These are phyloP conservation scores for Cartodere bifasciata DNA, from an alignment of 2,888 invertebrate genomes.

Conservation along the genomic window DNA sequence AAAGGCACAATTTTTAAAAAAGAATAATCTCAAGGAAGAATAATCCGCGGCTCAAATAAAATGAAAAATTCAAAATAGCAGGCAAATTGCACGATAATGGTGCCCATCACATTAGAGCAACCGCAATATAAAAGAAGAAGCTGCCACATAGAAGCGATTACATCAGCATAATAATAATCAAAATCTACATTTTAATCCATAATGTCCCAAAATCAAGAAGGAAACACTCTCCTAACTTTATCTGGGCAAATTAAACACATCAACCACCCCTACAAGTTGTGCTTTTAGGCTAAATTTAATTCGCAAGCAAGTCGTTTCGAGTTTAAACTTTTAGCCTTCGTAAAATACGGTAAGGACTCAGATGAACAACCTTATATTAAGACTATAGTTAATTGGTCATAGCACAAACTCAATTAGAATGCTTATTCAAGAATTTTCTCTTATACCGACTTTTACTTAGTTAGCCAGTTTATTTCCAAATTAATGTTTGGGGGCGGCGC, in stretches of 20 bases:
- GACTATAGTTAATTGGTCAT: constrained; percentile 26
- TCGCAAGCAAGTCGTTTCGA: constrained; percentile 22
- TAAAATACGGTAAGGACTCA: constrained; percentile 23
- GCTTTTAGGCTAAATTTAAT: constrained; percentile 18
- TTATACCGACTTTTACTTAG: too few species aligned
- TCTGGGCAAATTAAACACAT: not conserved
- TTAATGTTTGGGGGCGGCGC: too few species aligned
- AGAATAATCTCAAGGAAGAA: too few species aligned
- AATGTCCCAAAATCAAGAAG: not conserved
- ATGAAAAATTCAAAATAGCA: too few species aligned
- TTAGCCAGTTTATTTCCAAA: too few species aligned
- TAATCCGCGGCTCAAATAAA: too few species aligned
- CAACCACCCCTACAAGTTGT: not conserved
- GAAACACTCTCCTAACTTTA: not conserved
- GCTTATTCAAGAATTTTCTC: constrained; percentile 22
- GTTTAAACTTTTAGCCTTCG: constrained; percentile 24
- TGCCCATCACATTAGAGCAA: too few species aligned
- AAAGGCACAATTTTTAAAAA: too few species aligned
- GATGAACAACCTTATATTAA: constrained; percentile 23
- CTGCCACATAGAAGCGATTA: too few species aligned
- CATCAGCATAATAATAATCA: not conserved
- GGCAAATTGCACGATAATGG: too few species aligned
- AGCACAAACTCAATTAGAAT: constrained; percentile 25
- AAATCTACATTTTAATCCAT: constrained; percentile 2
- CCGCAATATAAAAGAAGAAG: too few species aligned